These are phyloP conservation scores for Lethenteron camtschaticum DNA, from an alignment of 2,113 vertebrate genomes.

Conservation along the genomic window DNA sequence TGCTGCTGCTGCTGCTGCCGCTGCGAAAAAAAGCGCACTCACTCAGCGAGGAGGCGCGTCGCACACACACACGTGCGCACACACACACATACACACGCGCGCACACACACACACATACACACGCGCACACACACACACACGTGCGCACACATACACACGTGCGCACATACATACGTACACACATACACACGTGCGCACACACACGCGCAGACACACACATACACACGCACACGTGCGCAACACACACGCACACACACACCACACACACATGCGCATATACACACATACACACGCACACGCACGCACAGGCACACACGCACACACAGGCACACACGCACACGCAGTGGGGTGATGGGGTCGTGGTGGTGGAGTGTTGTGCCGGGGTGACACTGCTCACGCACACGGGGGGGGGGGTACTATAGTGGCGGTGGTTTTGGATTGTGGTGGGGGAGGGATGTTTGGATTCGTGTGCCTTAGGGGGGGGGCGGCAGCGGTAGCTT, in stretches of 20 bases:
- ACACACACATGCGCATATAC: neutral
- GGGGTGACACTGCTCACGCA: too few relatives aligned
- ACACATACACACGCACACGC: neutral
- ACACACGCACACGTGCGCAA: neutral
- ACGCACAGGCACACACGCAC: neutral
- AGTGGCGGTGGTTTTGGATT: too few relatives aligned
- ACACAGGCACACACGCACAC: neutral
- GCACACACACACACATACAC: neutral
- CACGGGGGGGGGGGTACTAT: too few relatives aligned
- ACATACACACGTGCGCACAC: neutral
- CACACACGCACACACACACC: constrained; percentile 1
- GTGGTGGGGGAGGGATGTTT: too few relatives aligned
- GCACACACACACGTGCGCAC: neutral
- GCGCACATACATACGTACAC: neutral
- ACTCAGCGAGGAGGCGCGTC: too few relatives aligned
- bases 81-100: neutral
- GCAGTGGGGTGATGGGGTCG: neutral
- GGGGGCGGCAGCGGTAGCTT: too few relatives aligned
- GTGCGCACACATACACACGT: neutral
- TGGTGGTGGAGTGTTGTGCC: too few relatives aligned
- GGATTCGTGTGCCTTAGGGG: too few relatives aligned
- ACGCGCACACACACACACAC: neutral
- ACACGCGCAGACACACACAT: neutral
- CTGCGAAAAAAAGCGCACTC: too few relatives aligned
- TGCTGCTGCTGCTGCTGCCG: too few relatives aligned